These are phyloP conservation scores for Proterorhinus semilunaris DNA, from an alignment of 2,113 vertebrate species.

Conservation along the genomic window DNA sequence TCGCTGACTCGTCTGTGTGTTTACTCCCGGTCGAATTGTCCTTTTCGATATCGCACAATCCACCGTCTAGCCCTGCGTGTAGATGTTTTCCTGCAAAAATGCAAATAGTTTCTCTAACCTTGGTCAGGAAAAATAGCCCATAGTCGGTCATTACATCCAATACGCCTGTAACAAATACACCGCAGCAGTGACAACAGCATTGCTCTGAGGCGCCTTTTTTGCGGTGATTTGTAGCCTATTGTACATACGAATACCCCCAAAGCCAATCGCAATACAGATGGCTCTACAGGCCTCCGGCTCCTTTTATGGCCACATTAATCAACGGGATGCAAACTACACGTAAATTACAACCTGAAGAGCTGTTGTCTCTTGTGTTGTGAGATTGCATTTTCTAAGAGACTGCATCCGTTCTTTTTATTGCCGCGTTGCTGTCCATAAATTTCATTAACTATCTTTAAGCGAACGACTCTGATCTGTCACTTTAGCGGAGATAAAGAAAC, in stretches of 20 bases:
- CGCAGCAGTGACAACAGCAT: neutral
- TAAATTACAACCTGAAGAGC: slow-evolving; percentile 13
- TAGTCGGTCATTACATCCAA: neutral
- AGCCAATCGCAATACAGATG: neutral
- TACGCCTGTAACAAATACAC: neutral
- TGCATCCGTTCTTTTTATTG: neutral
- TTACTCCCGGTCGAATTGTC: too few relatives aligned
- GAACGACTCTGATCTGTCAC: neutral
- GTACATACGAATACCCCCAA: slow-evolving; percentile 2
- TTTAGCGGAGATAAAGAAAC: too few relatives aligned
- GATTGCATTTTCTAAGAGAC: neutral
- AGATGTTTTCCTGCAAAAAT: neutral
- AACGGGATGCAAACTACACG: neutral
- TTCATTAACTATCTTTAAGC: neutral
- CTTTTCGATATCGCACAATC: too few relatives aligned
- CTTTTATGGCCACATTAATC: slow-evolving; percentile 10
- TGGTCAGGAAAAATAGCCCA: neutral
- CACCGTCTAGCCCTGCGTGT: too few relatives aligned
- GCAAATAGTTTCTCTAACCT: slow-evolving; percentile 1
- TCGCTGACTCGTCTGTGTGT: too few relatives aligned
- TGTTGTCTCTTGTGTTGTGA: neutral
- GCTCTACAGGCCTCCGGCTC: neutral
- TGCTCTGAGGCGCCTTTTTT: neutral
- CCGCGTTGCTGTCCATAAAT: neutral
- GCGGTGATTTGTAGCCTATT: neutral